Evolutionary conservation across 1,140 invertebrate genomes (phyloP).

Genomic region (Bombus waltoni): DNA sequence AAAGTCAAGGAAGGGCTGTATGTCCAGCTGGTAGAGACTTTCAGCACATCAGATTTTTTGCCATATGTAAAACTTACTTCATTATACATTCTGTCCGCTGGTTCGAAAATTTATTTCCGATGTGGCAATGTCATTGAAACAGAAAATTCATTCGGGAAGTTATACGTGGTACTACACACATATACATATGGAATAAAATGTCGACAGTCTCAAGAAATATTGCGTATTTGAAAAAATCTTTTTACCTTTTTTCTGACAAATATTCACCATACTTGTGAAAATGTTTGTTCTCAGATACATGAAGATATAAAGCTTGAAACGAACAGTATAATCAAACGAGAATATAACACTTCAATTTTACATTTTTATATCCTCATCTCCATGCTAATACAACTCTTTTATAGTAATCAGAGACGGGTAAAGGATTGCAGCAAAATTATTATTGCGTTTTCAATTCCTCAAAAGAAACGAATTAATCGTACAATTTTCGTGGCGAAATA

Average conservation of each 20-base stretch:
- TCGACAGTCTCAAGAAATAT: too few relatives aligned
- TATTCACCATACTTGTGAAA: too few relatives aligned
- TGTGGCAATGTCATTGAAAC: too few relatives aligned
- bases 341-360: too few relatives aligned
- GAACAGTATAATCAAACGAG: too few relatives aligned
- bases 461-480: background rate
- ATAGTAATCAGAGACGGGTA: background rate
- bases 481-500: background rate
- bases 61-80: background rate
- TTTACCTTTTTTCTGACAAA: background rate
- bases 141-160: background rate
- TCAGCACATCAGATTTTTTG: background rate
- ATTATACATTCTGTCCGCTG: constrained; percentile 8
- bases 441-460: background rate
- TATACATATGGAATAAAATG: background rate
- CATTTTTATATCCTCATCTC: too few relatives aligned
- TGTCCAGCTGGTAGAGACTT: background rate
- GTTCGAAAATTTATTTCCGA: background rate
- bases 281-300: too few relatives aligned
- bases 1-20: background rate
- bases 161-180: too few relatives aligned
- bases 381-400: too few relatives aligned
- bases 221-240: background rate
- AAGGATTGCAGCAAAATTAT: background rate
- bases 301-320: too few relatives aligned